A percentile compares a stretch with the other conserved stretches of the same genome.
Evolutionary conservation across 1,140 invertebrate species (phyloP).

Genomic region (Anagrus nilaparvatae): DNA sequence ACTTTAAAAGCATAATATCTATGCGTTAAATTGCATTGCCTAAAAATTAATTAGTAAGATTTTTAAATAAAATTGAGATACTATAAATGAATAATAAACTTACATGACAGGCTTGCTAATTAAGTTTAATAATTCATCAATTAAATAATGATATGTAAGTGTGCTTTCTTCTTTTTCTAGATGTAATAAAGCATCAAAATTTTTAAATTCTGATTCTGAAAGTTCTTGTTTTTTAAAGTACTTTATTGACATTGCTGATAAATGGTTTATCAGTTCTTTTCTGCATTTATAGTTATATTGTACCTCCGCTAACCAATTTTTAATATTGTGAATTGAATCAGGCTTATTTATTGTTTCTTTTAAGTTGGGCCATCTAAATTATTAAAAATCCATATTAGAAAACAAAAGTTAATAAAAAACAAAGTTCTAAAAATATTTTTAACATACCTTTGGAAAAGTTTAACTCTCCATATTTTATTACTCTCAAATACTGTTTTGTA

Average conservation of each 20-base stretch:
- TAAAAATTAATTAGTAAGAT: constrained; percentile 25
- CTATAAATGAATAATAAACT: constrained; percentile 14
- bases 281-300: constrained; percentile 21
- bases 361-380: constrained; percentile 34
- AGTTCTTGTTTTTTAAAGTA: constrained; percentile 39
- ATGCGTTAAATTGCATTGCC: constrained; percentile 46
- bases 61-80: not conserved
- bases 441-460: constrained; percentile 34
- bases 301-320: constrained; percentile 34
- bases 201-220: constrained; percentile 34
- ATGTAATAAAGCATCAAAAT: constrained; percentile 34
- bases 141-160: constrained; percentile 33
- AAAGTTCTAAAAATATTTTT: constrained; percentile 1
- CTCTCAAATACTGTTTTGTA: constrained; percentile 21
- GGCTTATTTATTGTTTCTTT: constrained; percentile 22
- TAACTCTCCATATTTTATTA: constrained; percentile 34
- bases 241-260: constrained; percentile 33
- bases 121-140: constrained; percentile 37
- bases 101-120: constrained; percentile 28
- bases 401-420: not conserved
- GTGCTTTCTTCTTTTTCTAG: constrained; percentile 27
- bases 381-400: constrained; percentile 9
- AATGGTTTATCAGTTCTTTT: constrained; percentile 23
- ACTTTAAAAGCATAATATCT: constrained; percentile 51
- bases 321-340: constrained; percentile 14